Evolutionary conservation across 2,113 vertebrate genomes (phyloP).

Genomic region (Hystrix cristata): DNA sequence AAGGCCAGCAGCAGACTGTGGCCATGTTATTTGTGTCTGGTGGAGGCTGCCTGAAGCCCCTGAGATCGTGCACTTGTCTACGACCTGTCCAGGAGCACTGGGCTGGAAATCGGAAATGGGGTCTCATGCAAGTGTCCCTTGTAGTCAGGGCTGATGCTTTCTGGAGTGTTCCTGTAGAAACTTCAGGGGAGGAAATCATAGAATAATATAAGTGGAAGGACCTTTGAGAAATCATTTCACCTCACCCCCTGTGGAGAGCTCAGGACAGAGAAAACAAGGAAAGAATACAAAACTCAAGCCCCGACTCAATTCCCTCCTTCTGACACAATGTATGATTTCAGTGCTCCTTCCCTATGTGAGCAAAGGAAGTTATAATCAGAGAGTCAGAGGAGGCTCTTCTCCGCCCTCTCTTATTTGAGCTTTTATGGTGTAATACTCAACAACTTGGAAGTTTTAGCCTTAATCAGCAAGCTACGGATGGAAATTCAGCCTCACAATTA

Average conservation of each 20-base stretch:
- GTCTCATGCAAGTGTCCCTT: background rate
- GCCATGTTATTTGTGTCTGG: background rate
- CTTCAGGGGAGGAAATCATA: background rate
- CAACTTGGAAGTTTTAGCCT: constrained; percentile 34
- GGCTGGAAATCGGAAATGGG: constrained; percentile 47
- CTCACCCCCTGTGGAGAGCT: background rate
- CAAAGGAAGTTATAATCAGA: background rate
- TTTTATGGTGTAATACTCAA: background rate
- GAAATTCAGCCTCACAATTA: constrained; percentile 43
- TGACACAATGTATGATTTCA: background rate
- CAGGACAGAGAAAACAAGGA: constrained; percentile 39
- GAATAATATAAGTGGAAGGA: background rate
- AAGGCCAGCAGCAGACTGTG: background rate
- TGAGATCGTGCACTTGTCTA: background rate
- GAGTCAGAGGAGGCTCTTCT: background rate
- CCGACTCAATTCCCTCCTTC: background rate
- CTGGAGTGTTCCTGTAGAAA: background rate
- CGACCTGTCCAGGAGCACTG: background rate
- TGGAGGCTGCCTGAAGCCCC: background rate
- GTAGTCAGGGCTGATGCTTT: constrained; percentile 16
- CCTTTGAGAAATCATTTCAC: constrained; percentile 39
- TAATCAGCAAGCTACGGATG: background rate
- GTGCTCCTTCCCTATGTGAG: background rate
- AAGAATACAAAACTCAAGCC: background rate
- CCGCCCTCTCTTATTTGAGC: background rate